Evolutionary conservation across 2,113 vertebrate genomes (phyloP), one percentile per base, ranked within the genome.

Genomic region (Thamnaconus septentrionalis): DNA sequence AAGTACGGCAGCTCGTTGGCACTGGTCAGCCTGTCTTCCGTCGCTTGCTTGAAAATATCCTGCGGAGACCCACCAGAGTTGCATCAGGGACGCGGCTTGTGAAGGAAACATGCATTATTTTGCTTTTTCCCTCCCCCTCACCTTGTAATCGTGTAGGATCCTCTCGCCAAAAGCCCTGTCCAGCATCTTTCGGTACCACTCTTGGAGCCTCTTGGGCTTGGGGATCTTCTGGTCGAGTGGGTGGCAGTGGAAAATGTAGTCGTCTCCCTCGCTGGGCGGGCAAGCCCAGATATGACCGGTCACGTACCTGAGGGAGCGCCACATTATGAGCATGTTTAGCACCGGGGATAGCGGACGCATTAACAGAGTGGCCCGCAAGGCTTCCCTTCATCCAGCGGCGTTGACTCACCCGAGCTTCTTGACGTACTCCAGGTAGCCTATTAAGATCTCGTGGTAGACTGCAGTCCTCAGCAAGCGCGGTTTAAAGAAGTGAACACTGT

Each of bases 171-270:
- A 98, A 0, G 97, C 97, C 86, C 99, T 99, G 83, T 99, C 97
- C 88, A 99, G 88, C 97, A 99, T 99, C 88, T 99, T 99, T 72
- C 96, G 94, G 88, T 99, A 99, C 97, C 97, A 99, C 53, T 99
- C 97, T 59, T 99, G 97, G 60, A 99, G 88, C 61, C 97, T 93
- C 83, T 99, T 99, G 48, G 97, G 97, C 71, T 99, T 99, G 31
- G 97, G 97, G 76, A 99, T 99, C 89, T 98, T 98, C 87, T 99
- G 97, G 86, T 99, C 97, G 5, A 92, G 88, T 0, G 97, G 97
- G 79, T 99, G 97, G 85, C 97, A 99, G 70, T 99, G 97, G 84
- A 99, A 99, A 80, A 99, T 99, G 77, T 99, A 99, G 81, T 99
- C 97, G 47, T 99, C 97, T 64, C 97, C 97, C 89, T 99, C 97